phyloP scores from a whole-genome alignment of 2,797 vertebrate genomes.

The Platalea minor region DNA sequence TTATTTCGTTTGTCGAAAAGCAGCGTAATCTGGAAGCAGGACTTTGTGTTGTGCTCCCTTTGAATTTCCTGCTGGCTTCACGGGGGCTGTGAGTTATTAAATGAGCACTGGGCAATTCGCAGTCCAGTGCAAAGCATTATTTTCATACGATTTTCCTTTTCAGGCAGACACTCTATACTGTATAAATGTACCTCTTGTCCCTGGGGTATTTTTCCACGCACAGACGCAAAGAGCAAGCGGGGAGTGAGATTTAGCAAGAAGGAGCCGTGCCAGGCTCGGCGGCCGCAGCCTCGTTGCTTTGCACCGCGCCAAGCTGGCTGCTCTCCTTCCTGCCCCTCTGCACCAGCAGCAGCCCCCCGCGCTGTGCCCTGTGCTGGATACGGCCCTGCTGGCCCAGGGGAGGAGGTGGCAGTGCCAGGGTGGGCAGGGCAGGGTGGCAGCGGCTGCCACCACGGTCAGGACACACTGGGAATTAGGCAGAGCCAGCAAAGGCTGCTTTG shows the following conservation, averaged over 20 bases:
- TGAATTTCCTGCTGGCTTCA: not conserved
- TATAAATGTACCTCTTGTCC: conserved; percentile 1
- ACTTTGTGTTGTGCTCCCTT: not conserved
- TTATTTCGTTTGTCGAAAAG: conserved; percentile 42
- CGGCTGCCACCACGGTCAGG: not conserved
- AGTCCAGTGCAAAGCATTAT: not conserved
- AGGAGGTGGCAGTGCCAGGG: not conserved
- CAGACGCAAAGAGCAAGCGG: not conserved
- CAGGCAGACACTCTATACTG: not conserved
- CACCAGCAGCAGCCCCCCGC: not conserved
- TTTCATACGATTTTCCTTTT: conserved; percentile 30
- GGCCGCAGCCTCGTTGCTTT: not conserved
- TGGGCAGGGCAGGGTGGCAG: not conserved
- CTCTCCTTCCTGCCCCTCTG: not conserved
- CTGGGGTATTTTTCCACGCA: not conserved
- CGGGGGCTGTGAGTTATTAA: not conserved
- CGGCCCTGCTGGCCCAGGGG: not conserved
- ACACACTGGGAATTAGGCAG: not conserved
- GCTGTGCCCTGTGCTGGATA: not conserved
- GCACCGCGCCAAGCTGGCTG: not conserved
- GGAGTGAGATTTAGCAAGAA: not conserved
- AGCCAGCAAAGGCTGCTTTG: not conserved
- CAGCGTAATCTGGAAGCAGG: not conserved
- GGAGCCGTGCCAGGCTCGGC: not conserved
- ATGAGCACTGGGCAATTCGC: not conserved